phyloP scores from a whole-genome alignment of 2,888 invertebrate genomes.

The Drosophila macrospina region DNA sequence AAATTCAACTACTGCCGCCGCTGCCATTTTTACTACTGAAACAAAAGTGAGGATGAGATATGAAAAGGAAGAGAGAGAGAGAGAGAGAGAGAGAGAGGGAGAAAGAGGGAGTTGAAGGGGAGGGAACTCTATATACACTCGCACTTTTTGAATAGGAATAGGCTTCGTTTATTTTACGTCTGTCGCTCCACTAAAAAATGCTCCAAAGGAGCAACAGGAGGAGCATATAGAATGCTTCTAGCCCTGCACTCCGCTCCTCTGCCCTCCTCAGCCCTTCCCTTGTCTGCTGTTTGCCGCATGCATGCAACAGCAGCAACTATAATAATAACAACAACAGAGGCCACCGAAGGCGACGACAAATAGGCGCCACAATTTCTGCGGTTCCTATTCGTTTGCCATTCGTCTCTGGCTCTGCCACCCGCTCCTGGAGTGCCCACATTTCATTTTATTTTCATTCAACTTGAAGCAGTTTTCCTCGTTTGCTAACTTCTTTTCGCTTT shows the following conservation, averaged over 20 bases:
- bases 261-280: not conserved
- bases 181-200: constrained; percentile 43
- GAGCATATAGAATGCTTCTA: constrained; percentile 21
- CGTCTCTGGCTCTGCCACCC: constrained; percentile 23
- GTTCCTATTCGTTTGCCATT: constrained; percentile 37
- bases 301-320: constrained; percentile 42
- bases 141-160: constrained; percentile 73
- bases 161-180: constrained; percentile 69
- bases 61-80: not conserved
- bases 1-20: constrained; percentile 78
- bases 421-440: constrained; percentile 28
- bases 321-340: constrained; percentile 27
- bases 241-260: no score
- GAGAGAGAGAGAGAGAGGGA: not conserved
- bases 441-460: constrained; percentile 75
- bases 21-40: constrained; percentile 31
- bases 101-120: not conserved
- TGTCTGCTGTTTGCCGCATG: constrained; percentile 45
- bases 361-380: constrained; percentile 60
- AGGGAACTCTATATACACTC: constrained; percentile 30
- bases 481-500: constrained; percentile 35
- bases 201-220: constrained; percentile 32
- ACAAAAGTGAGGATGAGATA: constrained; percentile 12
- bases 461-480: constrained; percentile 46
- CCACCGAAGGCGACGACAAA: constrained; percentile 58